Evolutionary conservation across 2,797 vertebrate genomes (phyloP), one percentile per base, ranked within the genome.

Genomic region (Sebastes steindachneri): DNA sequence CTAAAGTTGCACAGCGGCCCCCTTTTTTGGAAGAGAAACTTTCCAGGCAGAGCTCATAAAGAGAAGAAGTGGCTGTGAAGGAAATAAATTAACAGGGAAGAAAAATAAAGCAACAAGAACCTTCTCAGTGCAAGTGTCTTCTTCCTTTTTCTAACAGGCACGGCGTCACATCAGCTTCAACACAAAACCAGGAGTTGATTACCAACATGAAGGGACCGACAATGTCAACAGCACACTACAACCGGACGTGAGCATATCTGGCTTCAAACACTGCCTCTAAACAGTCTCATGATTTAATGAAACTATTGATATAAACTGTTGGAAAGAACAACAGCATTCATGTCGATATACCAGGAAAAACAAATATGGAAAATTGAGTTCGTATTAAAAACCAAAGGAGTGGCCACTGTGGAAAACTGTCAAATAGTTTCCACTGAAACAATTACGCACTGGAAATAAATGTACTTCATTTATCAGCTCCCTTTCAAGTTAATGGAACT

Each of bases 51-150:
- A 81, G 65, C 29, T 83, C 58, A 75, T 72, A 63, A 26, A 77
- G 67, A 82, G 65, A 80, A 68, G 68, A 90, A 89, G 37, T 68
- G 80, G 79, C 89, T 93, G 88, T 86, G 73, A 90, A 88, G 58
- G 64, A 76, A 91, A 86, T 29, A 67, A 41, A 51, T 75, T 51
- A 86, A 86, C 68, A 68, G 59, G 71, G 31, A 77, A 80, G 70
- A 65, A 86, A 75, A 89, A 89, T 48, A 84, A 90, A 92, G 83
- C 78, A 75, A 91, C 54, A 84, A 71, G 73, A 92, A 95, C 91
- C 93, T 94, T 94, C 77, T 95, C 86, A 93, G 92, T 94, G 95
- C 89, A 95, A 95, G 79, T 92, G 92, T 94, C 91, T 62, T 94
- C 94, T 88, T 96, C 89, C 91, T 92, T 94, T 53, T 95, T 94